Percentiles rank a stretch among this genome's conserved stretches.
Evolutionary conservation across 2,888 invertebrate genomes (phyloP).

Genomic region (Troides oblongomaculatus): DNA sequence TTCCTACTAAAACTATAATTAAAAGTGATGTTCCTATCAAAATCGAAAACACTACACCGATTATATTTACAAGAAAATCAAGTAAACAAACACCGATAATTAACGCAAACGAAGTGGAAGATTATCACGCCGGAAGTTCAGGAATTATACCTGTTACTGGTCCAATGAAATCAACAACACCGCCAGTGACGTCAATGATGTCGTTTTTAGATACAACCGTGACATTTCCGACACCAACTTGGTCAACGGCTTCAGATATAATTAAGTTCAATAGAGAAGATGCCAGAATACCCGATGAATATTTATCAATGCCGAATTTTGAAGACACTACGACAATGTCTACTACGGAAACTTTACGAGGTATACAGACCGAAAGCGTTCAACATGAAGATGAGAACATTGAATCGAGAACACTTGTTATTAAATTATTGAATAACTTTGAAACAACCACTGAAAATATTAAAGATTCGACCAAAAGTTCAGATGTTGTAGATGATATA

Average conservation of each 20-base stretch:
- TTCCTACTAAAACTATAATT: conserved; percentile 68
- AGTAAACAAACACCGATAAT: conserved; percentile 42
- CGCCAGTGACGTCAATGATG: conserved; percentile 40
- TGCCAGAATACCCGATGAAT: conserved; percentile 64
- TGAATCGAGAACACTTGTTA: conserved; percentile 45
- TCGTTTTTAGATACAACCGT: conserved; percentile 46
- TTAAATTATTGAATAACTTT: conserved; percentile 55
- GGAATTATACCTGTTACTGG: conserved; percentile 56
- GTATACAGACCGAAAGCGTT: conserved; percentile 30
- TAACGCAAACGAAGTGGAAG: conserved; percentile 60
- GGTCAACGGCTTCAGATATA: conserved; percentile 54
- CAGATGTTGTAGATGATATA: conserved; percentile 35
- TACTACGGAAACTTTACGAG: conserved; percentile 34
- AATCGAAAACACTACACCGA: conserved; percentile 36
- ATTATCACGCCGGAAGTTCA: conserved; percentile 67
- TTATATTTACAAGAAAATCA: conserved; percentile 28
- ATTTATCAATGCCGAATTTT: conserved; percentile 41
- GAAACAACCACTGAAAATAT: conserved; percentile 38
- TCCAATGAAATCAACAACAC: conserved; percentile 32
- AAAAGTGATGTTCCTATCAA: conserved; percentile 36
- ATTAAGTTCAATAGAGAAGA: conserved; percentile 66
- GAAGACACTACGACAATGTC: conserved; percentile 30
- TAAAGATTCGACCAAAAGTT: conserved; percentile 27
- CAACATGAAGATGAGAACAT: conserved; percentile 30
- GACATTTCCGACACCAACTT: conserved; percentile 38